Conservation (phyloP, 1,140 invertebrate genomes). For the Pinna nobilis region DNA sequence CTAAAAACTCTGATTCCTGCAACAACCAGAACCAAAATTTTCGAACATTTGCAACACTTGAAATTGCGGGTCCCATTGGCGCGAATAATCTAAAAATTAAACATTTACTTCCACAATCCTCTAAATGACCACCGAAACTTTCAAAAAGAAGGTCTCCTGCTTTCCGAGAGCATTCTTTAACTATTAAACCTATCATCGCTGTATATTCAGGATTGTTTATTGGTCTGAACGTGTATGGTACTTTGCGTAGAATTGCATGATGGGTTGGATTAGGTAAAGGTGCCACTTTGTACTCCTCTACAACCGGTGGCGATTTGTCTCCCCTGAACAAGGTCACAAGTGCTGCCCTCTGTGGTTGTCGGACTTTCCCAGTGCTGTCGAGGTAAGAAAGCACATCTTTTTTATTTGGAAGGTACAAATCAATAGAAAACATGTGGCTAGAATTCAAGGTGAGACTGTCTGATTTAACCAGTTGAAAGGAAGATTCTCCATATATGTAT, state of each 20-base stretch:
- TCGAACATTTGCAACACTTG: slow-evolving; percentile 41
- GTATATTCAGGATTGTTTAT: slow-evolving; percentile 46
- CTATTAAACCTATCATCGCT: slow-evolving; percentile 22
- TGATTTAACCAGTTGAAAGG: slow-evolving; percentile 9
- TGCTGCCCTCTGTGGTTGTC: slow-evolving; percentile 46
- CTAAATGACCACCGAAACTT: slow-evolving; percentile 49
- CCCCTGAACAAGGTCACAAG: slow-evolving; percentile 57
- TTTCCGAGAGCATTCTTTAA: slow-evolving; percentile 21
- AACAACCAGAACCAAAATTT: slow-evolving; percentile 55
- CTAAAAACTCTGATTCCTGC: slow-evolving; percentile 52
- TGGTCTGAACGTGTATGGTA: slow-evolving; percentile 52
- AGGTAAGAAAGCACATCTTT: slow-evolving; percentile 51
- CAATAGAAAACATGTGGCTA: slow-evolving; percentile 46
- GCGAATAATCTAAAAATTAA: slow-evolving; percentile 31
- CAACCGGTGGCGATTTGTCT: slow-evolving; percentile 39
- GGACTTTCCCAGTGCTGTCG: slow-evolving; percentile 29
- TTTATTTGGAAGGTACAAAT: slow-evolving; percentile 47
- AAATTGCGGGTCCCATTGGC: slow-evolving; percentile 43
- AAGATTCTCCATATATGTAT: slow-evolving; percentile 9
- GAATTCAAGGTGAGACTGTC: slow-evolving; percentile 19
- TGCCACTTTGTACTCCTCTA: slow-evolving; percentile 59
- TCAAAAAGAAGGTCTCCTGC: slow-evolving; percentile 44
- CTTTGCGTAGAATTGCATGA: slow-evolving; percentile 30
- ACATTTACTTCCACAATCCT: slow-evolving; percentile 48
- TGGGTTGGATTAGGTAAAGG: slow-evolving; percentile 46